Evolutionary conservation across 2,113 vertebrate species (phyloP).

Genomic region (Triplophysa dalaica): DNA sequence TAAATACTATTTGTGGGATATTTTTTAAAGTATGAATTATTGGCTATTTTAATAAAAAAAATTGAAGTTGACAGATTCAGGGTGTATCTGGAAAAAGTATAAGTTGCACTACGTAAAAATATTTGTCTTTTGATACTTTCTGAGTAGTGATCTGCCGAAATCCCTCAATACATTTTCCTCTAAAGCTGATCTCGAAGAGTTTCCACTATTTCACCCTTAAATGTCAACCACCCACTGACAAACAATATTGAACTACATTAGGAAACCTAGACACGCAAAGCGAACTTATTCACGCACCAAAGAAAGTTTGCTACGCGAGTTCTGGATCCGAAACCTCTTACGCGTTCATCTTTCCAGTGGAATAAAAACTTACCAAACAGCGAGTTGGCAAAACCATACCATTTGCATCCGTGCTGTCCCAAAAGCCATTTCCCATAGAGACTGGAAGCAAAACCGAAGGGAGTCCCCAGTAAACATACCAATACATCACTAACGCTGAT

Average conservation of each 20-base stretch:
- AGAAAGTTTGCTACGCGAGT: background rate
- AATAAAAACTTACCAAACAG: slow-evolving; percentile 70
- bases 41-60: too few relatives aligned
- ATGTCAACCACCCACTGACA: too few relatives aligned
- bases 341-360: background rate
- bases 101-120: too few relatives aligned
- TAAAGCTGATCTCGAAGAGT: too few relatives aligned
- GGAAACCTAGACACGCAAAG: background rate
- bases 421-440: slow-evolving; percentile 70
- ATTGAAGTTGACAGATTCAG: too few relatives aligned
- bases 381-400: slow-evolving; percentile 79
- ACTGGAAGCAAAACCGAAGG: slow-evolving; percentile 75
- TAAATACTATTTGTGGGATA: too few relatives aligned
- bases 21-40: too few relatives aligned
- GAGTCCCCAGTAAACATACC: slow-evolving; percentile 72
- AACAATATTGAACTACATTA: background rate
- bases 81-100: too few relatives aligned
- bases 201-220: too few relatives aligned
- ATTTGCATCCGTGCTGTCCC: slow-evolving; percentile 68
- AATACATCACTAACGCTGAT: slow-evolving; percentile 75
- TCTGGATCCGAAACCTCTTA: background rate
- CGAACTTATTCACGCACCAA: background rate
- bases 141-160: too few relatives aligned
- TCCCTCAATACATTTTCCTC: too few relatives aligned
- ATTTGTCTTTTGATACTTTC: too few relatives aligned